Evolutionary conservation across 1,140 invertebrate species (phyloP).

Genomic region (Chironomus striatipennis): DNA sequence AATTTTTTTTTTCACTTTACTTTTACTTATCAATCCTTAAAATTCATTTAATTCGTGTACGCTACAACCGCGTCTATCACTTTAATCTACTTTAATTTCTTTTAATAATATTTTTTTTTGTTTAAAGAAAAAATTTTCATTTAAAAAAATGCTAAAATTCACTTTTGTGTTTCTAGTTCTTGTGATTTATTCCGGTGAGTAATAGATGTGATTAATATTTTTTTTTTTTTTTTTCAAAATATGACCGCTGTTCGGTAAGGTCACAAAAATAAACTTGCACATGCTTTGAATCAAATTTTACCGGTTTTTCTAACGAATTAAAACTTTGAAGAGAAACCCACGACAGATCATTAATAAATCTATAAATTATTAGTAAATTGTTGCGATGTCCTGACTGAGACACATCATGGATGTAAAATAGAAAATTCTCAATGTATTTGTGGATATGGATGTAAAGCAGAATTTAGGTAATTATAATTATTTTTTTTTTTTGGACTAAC

Average conservation of each 20-base stretch:
- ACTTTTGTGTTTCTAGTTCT: background rate
- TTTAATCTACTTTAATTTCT: background rate
- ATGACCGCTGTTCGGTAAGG: no score
- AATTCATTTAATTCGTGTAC: background rate
- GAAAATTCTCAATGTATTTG: constrained; percentile 43
- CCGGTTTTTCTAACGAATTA: no score
- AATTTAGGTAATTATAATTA: no score
- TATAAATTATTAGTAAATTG: background rate
- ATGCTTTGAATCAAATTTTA: no score
- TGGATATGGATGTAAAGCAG: constrained; percentile 46
- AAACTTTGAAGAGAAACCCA: no score
- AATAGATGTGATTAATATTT: background rate
- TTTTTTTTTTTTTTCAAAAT: background rate
- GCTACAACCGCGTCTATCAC: background rate
- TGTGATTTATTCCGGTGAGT: background rate
- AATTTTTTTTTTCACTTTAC: no score
- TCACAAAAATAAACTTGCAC: no score
- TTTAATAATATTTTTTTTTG: background rate
- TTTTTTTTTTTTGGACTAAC: no score
- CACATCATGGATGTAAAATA: constrained; percentile 47
- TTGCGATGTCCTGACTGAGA: constrained; percentile 29
- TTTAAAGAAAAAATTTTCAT: background rate
- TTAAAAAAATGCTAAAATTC: background rate
- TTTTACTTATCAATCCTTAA: background rate
- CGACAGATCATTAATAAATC: background rate